Evolutionary conservation across 2,113 vertebrate genomes (phyloP).

Genomic region (Arvicanthis niloticus): DNA sequence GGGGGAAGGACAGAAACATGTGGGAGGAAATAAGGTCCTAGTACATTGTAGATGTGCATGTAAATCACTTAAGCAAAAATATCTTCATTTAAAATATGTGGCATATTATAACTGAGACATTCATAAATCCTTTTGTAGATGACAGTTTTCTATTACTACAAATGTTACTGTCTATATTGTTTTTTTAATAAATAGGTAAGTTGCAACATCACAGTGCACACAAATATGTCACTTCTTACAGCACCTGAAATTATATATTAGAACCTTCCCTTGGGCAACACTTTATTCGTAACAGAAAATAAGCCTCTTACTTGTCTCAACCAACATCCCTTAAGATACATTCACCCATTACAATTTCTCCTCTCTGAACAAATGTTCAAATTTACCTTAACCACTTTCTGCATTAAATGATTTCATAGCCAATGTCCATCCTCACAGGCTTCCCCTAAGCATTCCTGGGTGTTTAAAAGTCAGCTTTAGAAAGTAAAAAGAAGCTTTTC

Average conservation of each 20-base stretch:
- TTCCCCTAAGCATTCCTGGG: neutral
- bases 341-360: neutral
- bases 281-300: constrained; percentile 23
- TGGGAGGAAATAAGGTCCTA: neutral
- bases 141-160: neutral
- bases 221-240: constrained; percentile 29
- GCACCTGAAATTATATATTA: neutral
- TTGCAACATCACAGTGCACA: neutral
- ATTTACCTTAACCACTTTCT: neutral
- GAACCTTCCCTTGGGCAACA: neutral
- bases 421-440: neutral
- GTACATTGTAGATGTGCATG: neutral
- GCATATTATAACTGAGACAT: neutral
- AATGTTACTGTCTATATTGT: neutral
- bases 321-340: neutral
- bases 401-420: constrained; percentile 6
- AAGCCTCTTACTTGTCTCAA: neutral
- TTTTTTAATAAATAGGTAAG: constrained; percentile 17
- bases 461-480: constrained; percentile 25
- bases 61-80: neutral
- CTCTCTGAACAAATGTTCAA: neutral
- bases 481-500: constrained; percentile 5
- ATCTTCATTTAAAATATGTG: neutral
- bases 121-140: neutral
- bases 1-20: neutral